Evolutionary conservation across 2,888 invertebrate genomes (phyloP), one percentile per base, ranked within the genome.

Genomic region (Eurytoma californica): DNA sequence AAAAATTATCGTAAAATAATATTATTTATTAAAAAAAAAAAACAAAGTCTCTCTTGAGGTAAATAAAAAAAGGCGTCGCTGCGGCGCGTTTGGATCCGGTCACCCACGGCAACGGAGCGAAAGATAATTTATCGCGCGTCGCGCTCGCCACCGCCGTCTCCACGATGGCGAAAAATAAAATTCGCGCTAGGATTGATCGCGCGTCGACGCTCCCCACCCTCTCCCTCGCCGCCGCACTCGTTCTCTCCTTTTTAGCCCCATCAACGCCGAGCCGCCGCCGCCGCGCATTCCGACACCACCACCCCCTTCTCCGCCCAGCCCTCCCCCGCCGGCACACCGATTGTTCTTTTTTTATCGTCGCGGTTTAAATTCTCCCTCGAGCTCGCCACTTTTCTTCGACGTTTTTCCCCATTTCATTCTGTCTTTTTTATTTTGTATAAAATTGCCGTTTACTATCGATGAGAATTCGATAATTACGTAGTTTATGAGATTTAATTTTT

Each of bases 101-200:
- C 68, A 68, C 53, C 61, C 68, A 30, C 60, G 61, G 39, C 60
- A 75, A 69, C 68, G 20, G 49, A 20, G 20, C 24, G 51, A 74
- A 66, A 67, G 67, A 58, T 75, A 74, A 67, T 75, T 58, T 55
- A 24, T 60, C 53, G 67, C 18, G 66, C 20, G 60, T 24, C 60
- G 49, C 49, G 57, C 13, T 51, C 7, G 14, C 18, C 4, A 28
- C 4, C 39, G 39, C 3, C 39, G 39, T 39, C 39, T 39, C 39
- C 39, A 39, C 39, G 61, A 13, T 24, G 53, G 30, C 24, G 53
- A 76, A 63, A 61, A 75, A 75, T 68, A 68, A 68, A 76, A 76
- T 76, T 55, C 61, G 63, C 63, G 69, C 47, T 61, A 18, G 49
- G 68, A 76, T 76, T 69, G 76, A 69, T 76, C 69, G 69, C 57